Percentiles rank a stretch among this genome's conserved stretches.
Conservation (phyloP, 2,888 invertebrate species). For the Physocephala rufipes region DNA sequence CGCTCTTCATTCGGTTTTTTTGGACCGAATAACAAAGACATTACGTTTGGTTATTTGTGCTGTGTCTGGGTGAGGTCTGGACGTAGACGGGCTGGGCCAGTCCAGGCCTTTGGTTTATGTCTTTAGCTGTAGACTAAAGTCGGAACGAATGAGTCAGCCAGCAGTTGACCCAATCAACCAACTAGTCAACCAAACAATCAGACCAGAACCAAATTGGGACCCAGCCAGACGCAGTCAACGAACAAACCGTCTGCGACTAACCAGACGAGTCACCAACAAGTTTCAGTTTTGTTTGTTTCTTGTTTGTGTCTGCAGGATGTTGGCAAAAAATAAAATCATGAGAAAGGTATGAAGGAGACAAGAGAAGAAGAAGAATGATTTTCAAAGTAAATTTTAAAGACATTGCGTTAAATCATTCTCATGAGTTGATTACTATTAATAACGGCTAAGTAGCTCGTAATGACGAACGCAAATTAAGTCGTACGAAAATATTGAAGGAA, state of each 20-base stretch:
- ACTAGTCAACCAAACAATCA: too few relatives aligned
- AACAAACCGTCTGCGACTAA: background rate
- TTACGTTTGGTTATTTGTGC: conserved; percentile 19
- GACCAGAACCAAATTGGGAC: background rate
- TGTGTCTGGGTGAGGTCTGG: conserved; percentile 35
- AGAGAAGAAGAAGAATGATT: background rate
- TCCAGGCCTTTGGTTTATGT: background rate
- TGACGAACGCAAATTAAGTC: too few relatives aligned
- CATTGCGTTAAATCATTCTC: background rate
- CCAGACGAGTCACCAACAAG: background rate
- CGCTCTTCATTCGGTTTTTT: background rate
- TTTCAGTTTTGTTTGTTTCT: conserved; percentile 5
- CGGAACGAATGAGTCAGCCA: background rate
- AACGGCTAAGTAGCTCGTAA: background rate
- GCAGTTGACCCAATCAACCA: background rate
- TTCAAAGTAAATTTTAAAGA: too few relatives aligned
- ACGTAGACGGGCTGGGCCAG: conserved; percentile 6
- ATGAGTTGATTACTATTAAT: background rate
- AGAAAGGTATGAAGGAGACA: background rate
- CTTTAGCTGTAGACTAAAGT: background rate
- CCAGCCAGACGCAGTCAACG: background rate
- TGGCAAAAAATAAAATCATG: conserved; percentile 17
- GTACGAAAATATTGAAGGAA: too few relatives aligned
- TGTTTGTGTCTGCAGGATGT: conserved; percentile 27
- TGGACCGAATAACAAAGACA: conserved; percentile 28